Evolutionary conservation across 1,140 invertebrate species (phyloP).

Genomic region (Maconellicoccus hirsutus): DNA sequence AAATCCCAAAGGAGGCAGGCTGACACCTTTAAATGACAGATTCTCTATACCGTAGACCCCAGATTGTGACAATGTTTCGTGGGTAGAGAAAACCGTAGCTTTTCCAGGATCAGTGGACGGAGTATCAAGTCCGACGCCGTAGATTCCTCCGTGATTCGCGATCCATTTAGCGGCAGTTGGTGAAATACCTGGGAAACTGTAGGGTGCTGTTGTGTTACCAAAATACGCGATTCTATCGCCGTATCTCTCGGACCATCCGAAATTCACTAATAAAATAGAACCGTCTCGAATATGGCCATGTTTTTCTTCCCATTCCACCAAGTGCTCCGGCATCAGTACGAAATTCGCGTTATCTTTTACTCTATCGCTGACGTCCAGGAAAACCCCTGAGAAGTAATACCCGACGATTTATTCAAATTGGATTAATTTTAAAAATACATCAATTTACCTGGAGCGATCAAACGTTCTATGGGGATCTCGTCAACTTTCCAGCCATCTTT

Average conservation of each 20-base stretch:
- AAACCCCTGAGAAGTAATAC: slow-evolving; percentile 36
- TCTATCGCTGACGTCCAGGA: slow-evolving; percentile 43
- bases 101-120: slow-evolving; percentile 45
- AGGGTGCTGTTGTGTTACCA: background rate
- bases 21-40: slow-evolving; percentile 33
- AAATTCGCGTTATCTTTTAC: slow-evolving; percentile 32
- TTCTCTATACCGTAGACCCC: slow-evolving; percentile 49
- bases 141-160: slow-evolving; percentile 41
- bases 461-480: slow-evolving; percentile 36
- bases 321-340: slow-evolving; percentile 27
- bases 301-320: slow-evolving; percentile 36
- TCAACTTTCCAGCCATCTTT: slow-evolving; percentile 34
- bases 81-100: slow-evolving; percentile 34
- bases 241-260: slow-evolving; percentile 31
- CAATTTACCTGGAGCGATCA: slow-evolving; percentile 36
- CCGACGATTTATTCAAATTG: too few relatives aligned
- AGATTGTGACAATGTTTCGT: slow-evolving; percentile 38
- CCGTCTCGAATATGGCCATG: slow-evolving; percentile 37
- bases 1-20: slow-evolving; percentile 35
- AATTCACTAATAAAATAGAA: slow-evolving; percentile 34
- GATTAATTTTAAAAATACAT: too few relatives aligned
- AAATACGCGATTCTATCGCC: slow-evolving; percentile 23
- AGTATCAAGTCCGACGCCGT: slow-evolving; percentile 50
- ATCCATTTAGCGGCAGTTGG: slow-evolving; percentile 46
- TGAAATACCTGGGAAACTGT: slow-evolving; percentile 39